Percentiles rank a stretch among this genome's conserved stretches.
Conservation (phyloP, 2,797 vertebrate species). For the Sarcoramphus papa region DNA sequence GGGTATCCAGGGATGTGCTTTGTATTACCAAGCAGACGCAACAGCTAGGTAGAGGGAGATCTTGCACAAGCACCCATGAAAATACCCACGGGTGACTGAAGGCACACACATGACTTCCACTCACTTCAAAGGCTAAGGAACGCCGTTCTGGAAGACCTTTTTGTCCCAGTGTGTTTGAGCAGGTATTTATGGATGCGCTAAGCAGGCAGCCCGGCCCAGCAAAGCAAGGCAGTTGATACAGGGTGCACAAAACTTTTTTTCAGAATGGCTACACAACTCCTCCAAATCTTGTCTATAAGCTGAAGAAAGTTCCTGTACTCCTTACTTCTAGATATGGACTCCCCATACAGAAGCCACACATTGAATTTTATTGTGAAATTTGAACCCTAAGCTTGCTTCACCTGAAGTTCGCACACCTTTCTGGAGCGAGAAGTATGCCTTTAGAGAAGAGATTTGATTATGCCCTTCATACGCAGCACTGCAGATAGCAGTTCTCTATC, state of each 20-base stretch:
- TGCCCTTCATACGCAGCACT: not conserved
- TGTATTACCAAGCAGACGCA: not conserved
- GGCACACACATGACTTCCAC: rapidly evolving
- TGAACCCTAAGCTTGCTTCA: not conserved
- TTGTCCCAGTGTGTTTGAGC: not conserved
- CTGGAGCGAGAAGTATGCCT: not conserved
- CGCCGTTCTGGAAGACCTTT: not conserved
- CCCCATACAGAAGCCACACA: not conserved
- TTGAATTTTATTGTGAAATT: not conserved
- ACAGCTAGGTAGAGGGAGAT: not conserved
- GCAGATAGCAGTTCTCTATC: not conserved
- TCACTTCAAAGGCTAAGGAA: not conserved
- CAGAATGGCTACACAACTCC: not conserved
- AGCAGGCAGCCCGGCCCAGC: not conserved
- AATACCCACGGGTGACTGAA: not conserved
- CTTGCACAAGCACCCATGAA: not conserved
- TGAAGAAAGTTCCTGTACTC: not conserved
- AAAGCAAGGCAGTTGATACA: not conserved
- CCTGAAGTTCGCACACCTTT: not conserved
- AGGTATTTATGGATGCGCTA: not conserved
- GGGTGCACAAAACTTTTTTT: not conserved
- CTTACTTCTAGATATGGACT: not conserved
- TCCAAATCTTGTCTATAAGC: not conserved
- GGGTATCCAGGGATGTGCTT: not conserved
- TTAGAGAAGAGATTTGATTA: not conserved